These are phyloP conservation scores for Naso thynnoides DNA, from an alignment of 2,797 vertebrate species.

Conservation along the genomic window DNA sequence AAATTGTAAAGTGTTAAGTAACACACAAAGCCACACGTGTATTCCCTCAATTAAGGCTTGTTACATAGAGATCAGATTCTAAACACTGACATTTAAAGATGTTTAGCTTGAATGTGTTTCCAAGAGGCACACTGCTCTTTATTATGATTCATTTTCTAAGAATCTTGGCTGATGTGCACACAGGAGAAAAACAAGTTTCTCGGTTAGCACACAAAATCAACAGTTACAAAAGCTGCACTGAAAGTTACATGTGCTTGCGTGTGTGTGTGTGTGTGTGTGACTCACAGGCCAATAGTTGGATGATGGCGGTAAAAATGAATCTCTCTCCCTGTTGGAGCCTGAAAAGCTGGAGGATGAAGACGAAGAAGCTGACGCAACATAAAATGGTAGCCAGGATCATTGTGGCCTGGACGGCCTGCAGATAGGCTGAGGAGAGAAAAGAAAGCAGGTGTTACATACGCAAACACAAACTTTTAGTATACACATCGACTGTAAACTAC, in stretches of 20 bases:
- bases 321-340: slow-evolving; percentile 95
- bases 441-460: neutral
- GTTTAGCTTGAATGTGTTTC: neutral
- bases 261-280: slow-evolving; percentile 50
- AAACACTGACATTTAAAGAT: neutral
- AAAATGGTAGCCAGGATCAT: slow-evolving; percentile 95
- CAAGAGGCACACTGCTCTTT: neutral
- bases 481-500: neutral
- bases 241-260: neutral
- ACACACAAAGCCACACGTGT: too few species aligned
- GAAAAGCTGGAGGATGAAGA: slow-evolving; percentile 97
- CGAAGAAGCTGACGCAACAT: slow-evolving; percentile 91
- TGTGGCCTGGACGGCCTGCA: slow-evolving; percentile 92
- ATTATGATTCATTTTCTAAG: neutral
- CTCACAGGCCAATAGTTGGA: slow-evolving; percentile 95
- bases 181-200: neutral
- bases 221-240: neutral
- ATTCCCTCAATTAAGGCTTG: neutral
- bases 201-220: neutral
- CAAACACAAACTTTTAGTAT: neutral
- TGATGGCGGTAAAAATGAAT: slow-evolving; percentile 91
- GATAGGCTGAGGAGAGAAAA: slow-evolving; percentile 83
- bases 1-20: neutral
- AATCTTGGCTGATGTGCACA: neutral
- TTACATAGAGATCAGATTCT: neutral